A percentile compares a stretch with the other conserved stretches of the same genome.
phyloP scores from a whole-genome alignment of 2,797 vertebrate genomes.

The Acanthiza pusilla region DNA sequence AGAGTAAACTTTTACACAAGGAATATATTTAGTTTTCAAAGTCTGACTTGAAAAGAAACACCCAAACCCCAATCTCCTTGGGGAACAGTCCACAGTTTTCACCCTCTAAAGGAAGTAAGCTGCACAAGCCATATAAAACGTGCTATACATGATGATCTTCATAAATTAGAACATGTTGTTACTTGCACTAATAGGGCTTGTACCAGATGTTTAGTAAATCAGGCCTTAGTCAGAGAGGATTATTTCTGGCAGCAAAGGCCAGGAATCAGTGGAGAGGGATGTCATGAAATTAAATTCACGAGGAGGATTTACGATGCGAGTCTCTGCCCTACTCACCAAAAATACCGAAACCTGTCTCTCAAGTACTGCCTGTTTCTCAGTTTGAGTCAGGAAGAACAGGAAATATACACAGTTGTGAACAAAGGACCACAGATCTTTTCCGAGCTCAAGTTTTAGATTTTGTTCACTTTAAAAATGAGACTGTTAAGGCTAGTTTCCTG shows the following conservation, averaged over 20 bases:
- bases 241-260: constrained; percentile 52
- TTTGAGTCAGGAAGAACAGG: neutral
- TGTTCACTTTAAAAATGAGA: neutral
- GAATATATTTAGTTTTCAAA: neutral
- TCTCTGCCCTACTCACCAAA: constrained; percentile 27
- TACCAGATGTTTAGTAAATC: constrained; percentile 57
- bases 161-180: constrained; percentile 36
- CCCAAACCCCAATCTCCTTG: neutral
- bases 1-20: neutral
- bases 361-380: constrained; percentile 33
- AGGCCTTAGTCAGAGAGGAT: constrained; percentile 58
- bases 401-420: neutral
- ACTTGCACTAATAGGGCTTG: constrained; percentile 56
- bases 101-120: neutral
- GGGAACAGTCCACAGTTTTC: neutral
- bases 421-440: neutral
- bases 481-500: neutral
- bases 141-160: neutral
- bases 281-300: constrained; percentile 29
- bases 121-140: neutral
- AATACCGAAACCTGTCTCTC: constrained; percentile 48
- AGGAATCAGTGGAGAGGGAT: constrained; percentile 30
- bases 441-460: neutral
- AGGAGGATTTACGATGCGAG: constrained; percentile 9
- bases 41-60: constrained; percentile 2